Base-by-base conservation (phyloP, 2,888 invertebrate genomes). In the Danaus chrysippus region DNA sequence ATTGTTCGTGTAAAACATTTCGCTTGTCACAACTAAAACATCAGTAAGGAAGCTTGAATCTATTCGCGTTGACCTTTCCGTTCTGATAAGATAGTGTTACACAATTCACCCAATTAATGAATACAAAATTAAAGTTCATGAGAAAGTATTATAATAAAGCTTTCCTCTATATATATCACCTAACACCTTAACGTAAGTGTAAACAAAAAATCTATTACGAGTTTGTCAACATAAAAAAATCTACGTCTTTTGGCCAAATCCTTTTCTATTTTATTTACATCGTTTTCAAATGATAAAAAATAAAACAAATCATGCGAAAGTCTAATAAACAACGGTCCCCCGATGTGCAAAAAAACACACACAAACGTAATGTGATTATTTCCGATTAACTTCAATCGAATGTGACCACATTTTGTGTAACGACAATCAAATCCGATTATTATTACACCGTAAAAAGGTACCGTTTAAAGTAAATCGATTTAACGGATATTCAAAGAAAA, bases 21-120 rank as follows among this genome's bases (percentile, higher is more conserved):
- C 19, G 19, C 65, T 68, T 60, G 56, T 41, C 46, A 66, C 42
- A 60, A 55, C 61, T 61, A 54, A 62, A 71, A 76, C 73, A 81
- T 76, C 77, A 69, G 81, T 81, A 85, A 78, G 86, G 85, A 87
- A 84, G 82, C 76, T 72, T 77, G 81, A 80, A 81, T 78, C 75
- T 74, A 80, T 83, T 81, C 75, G 77, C 75, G 75, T 73, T 82
- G 86, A 87, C 87, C 88, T 87, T 87, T 87, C 85, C 86, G 85
- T 82, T 84, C 65, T 49, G 88, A 87, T 87, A 86, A 87, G 87
- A 86, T 87, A 87, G 64, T 55, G 64, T 81, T 81, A 84, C 82
- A 77, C 82, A 84, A 83, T 61, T 58, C 66, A 66, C 67, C 68
- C 61, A 71, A 68, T 67, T 71, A 66, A 64, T 64, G 46, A 63